Percentiles rank a stretch among this genome's conserved stretches.
Conservation (phyloP, 2,113 vertebrate genomes). For the Hippocampus guttulatus region DNA sequence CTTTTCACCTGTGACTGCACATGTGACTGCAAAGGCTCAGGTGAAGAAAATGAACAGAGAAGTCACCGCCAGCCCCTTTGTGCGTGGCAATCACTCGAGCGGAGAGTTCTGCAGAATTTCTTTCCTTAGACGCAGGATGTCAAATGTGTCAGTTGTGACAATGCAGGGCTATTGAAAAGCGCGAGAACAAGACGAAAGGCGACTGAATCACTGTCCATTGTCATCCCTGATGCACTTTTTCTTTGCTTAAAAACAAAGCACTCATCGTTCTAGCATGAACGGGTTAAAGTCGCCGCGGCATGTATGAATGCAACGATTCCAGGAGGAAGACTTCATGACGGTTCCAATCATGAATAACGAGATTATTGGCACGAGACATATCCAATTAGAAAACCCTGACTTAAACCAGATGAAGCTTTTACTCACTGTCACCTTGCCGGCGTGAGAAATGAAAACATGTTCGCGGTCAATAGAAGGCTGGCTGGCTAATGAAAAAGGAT, state of each 20-base stretch:
- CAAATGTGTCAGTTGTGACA: no score
- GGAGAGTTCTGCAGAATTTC: no score
- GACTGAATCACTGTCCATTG: no score
- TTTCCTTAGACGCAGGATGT: no score
- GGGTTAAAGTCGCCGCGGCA: no score
- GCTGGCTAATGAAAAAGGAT: slow-evolving; percentile 3
- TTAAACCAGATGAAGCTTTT: background rate
- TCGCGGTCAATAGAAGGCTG: background rate
- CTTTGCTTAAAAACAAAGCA: no score
- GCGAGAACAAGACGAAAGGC: no score
- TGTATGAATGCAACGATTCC: no score
- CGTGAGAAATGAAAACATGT: background rate
- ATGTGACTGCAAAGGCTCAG: background rate
- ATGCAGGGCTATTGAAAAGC: no score
- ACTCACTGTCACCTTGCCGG: background rate
- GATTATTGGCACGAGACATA: background rate
- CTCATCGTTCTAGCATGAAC: no score
- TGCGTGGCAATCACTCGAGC: no score
- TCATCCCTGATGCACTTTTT: no score
- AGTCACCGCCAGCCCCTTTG: background rate
- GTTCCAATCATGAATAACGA: background rate
- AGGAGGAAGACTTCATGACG: background rate
- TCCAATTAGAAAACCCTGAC: background rate
- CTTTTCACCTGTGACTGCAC: slow-evolving; percentile 48
- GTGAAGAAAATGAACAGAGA: background rate